phyloP scores from a whole-genome alignment of 2,888 invertebrate species.

The Caenorhabditis afra region DNA sequence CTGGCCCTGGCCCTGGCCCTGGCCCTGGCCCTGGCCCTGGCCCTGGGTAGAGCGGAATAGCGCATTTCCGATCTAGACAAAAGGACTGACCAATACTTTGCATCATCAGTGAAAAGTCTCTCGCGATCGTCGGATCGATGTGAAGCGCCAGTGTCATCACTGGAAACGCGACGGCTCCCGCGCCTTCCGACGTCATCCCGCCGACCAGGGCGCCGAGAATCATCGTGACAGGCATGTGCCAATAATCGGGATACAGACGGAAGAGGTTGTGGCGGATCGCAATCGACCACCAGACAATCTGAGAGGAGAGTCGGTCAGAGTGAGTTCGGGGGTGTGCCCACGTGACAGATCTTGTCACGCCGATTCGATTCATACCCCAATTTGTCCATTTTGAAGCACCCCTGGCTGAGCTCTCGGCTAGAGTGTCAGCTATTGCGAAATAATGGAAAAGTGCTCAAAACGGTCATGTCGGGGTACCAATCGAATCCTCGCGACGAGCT shows the following conservation, averaged over 20 bases:
- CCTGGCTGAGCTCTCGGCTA: no score
- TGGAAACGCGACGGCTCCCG: conserved; percentile 79
- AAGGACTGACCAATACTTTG: conserved; percentile 70
- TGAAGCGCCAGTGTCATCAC: conserved; percentile 78
- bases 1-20: no score
- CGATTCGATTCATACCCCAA: no score
- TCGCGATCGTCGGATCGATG: conserved; percentile 71
- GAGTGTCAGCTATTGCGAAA: no score
- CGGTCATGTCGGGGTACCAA: no score
- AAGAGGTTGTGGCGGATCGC: conserved; percentile 76
- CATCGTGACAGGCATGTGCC: conserved; percentile 80
- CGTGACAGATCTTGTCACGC: neutral
- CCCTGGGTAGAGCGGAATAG: no score
- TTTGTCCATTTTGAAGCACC: no score
- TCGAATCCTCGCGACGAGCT: no score
- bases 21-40: no score
- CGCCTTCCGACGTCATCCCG: conserved; percentile 79
- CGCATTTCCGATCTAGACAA: no score
- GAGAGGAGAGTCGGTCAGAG: conserved; percentile 65
- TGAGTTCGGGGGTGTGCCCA: conserved; percentile 49
- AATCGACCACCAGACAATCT: conserved; percentile 75
- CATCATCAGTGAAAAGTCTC: conserved; percentile 75
- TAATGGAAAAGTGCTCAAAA: no score
- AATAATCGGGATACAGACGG: conserved; percentile 77
- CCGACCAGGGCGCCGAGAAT: conserved; percentile 79